These are phyloP conservation scores for Rhagonycha fulva DNA, from an alignment of 2,888 invertebrate species.

Conservation along the genomic window DNA sequence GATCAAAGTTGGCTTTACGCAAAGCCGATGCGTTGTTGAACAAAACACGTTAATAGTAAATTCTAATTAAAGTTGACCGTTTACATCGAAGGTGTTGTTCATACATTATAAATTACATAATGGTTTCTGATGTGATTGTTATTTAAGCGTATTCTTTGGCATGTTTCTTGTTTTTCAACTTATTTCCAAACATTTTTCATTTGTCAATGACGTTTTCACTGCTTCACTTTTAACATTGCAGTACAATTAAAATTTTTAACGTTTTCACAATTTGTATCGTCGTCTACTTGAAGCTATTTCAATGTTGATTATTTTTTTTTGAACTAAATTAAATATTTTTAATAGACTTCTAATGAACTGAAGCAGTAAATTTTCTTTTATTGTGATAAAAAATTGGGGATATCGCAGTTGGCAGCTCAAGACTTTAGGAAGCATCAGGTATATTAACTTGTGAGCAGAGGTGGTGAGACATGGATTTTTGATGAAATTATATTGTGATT, in stretches of 20 bases:
- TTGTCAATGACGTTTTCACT: conserved; percentile 10
- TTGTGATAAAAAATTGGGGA: neutral
- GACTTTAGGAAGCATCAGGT: too few relatives aligned
- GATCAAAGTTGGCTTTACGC: conserved; percentile 20
- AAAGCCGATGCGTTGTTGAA: conserved; percentile 45
- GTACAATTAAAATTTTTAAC: neutral
- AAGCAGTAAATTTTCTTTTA: neutral
- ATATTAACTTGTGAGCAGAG: too few relatives aligned
- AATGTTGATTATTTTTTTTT: neutral
- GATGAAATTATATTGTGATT: too few relatives aligned
- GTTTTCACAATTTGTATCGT: neutral
- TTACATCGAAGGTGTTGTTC: conserved; percentile 52
- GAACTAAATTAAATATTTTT: neutral
- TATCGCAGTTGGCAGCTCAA: too few relatives aligned
- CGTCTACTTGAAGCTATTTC: neutral
- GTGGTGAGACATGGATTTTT: too few relatives aligned
- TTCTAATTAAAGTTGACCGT: conserved; percentile 51
- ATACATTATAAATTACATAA: conserved; percentile 49
- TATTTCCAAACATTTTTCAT: conserved; percentile 8
- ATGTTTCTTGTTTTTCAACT: conserved; percentile 15
- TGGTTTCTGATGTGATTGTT: conserved; percentile 38
- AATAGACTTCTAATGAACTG: neutral
- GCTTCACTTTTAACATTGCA: neutral
- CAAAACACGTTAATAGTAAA: conserved; percentile 51
- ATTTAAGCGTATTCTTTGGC: conserved; percentile 25